A percentile compares a stretch with the other conserved stretches of the same genome.
These are phyloP conservation scores for Cydia strobilella DNA, from an alignment of 1,140 invertebrate species.

Conservation along the genomic window DNA sequence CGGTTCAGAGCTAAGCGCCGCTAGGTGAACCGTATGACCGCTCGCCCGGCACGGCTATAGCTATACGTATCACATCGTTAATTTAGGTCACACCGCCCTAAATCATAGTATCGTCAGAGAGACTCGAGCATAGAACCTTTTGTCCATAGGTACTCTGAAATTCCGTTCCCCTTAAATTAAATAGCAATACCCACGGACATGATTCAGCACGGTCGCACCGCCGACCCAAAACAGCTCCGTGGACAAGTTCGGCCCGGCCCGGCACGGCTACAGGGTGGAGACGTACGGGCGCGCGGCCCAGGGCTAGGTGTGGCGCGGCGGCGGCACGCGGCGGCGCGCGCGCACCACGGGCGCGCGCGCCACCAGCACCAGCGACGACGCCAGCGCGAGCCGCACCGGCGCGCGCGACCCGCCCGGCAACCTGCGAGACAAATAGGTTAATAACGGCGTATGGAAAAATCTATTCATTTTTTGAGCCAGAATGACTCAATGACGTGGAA, in stretches of 20 bases:
- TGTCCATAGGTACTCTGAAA: not conserved
- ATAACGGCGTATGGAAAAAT: too few species aligned
- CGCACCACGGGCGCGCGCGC: conserved; percentile 83
- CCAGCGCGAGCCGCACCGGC: conserved; percentile 86
- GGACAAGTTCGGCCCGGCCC: conserved; percentile 1
- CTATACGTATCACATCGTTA: too few species aligned
- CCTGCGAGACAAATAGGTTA: conserved; percentile 48
- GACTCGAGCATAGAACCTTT: too few species aligned
- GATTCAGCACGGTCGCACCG: too few species aligned
- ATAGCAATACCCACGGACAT: not conserved
- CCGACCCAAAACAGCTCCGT: not conserved
- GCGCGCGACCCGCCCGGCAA: conserved; percentile 89
- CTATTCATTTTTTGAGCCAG: too few species aligned
- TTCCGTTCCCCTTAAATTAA: not conserved
- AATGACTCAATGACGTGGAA: too few species aligned
- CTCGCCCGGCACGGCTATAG: not conserved
- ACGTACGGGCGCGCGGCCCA: conserved; percentile 25
- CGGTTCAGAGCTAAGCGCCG: not conserved
- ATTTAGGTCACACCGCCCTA: too few species aligned
- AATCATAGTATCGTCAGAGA: too few species aligned
- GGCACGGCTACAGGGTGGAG: conserved; percentile 9
- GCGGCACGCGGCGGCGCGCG: conserved; percentile 81
- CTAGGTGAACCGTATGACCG: not conserved
- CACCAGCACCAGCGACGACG: conserved; percentile 87
- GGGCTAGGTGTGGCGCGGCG: conserved; percentile 58